Conservation (phyloP, 1,140 invertebrate genomes). For the Sitophilus oryzae region DNA sequence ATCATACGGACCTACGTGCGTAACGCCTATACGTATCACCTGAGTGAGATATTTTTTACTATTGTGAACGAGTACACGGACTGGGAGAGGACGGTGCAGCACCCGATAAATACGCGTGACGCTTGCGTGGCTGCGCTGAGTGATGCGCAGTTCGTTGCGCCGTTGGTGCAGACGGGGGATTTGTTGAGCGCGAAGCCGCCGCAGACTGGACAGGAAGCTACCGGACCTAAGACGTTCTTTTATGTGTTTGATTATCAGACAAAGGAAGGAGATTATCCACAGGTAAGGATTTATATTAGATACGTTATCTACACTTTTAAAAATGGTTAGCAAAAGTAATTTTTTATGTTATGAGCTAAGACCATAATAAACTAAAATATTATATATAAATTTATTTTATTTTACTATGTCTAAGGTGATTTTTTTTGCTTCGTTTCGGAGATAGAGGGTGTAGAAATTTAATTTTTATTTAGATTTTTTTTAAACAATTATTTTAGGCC, state of each 20-base stretch:
- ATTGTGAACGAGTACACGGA: constrained; percentile 96
- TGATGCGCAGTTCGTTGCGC: constrained; percentile 86
- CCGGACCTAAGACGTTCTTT: constrained; percentile 71
- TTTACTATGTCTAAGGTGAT: no score
- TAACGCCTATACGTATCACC: constrained; percentile 89
- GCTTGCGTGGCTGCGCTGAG: constrained; percentile 87
- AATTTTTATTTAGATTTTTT: no score
- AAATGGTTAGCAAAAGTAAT: not conserved
- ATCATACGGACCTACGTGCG: constrained; percentile 90
- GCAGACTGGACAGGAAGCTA: constrained; percentile 46
- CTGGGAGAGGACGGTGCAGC: constrained; percentile 87
- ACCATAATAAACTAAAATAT: no score
- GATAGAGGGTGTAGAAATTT: no score
- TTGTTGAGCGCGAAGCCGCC: constrained; percentile 55
- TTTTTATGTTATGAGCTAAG: no score
- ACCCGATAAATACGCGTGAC: constrained; percentile 87
- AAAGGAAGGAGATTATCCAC: constrained; percentile 83
- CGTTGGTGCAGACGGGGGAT: constrained; percentile 76
- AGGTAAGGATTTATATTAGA: constrained; percentile 50
- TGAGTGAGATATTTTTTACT: constrained; percentile 95
- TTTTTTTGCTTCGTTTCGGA: no score
- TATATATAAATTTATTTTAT: no score
- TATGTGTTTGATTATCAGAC: constrained; percentile 93
- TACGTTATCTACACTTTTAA: not conserved
- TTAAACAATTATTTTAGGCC: no score